Conservation (phyloP, 2,888 invertebrate species). For the Pollenia amentaria region DNA sequence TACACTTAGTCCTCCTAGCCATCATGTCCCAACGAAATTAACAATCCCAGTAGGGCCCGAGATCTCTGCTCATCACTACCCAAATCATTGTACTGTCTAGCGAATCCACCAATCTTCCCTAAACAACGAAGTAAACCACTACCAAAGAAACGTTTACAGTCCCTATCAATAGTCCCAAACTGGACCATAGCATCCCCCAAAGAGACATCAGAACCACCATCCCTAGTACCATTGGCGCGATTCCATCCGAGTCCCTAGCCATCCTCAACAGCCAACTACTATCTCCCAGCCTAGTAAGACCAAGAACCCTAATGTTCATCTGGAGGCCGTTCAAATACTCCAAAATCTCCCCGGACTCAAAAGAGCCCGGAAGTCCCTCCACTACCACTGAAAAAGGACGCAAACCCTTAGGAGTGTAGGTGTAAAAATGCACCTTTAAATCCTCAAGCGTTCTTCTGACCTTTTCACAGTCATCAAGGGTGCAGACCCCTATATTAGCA, state of each 20-base stretch:
- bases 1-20: not conserved
- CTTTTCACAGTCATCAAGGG: not conserved
- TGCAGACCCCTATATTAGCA: no score
- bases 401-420: not conserved
- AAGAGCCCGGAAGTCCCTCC: not conserved
- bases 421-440: not conserved
- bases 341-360: not conserved
- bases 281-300: not conserved
- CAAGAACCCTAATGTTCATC: not conserved
- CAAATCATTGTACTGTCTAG: not conserved
- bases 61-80: not conserved
- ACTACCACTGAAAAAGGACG: not conserved
- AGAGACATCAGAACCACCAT: not conserved
- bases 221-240: no score
- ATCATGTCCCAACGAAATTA: not conserved
- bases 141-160: no score
- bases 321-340: not conserved
- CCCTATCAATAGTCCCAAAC: no score
- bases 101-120: not conserved
- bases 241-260: not conserved
- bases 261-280: not conserved
- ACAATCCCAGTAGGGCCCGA: not conserved
- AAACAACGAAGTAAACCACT: no score
- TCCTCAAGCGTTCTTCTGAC: not conserved
- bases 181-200: not conserved